A percentile compares a stretch with the other conserved stretches of the same genome.
Evolutionary conservation across 2,797 vertebrate species (phyloP).

Genomic region (Hippopotamyrus pictus): DNA sequence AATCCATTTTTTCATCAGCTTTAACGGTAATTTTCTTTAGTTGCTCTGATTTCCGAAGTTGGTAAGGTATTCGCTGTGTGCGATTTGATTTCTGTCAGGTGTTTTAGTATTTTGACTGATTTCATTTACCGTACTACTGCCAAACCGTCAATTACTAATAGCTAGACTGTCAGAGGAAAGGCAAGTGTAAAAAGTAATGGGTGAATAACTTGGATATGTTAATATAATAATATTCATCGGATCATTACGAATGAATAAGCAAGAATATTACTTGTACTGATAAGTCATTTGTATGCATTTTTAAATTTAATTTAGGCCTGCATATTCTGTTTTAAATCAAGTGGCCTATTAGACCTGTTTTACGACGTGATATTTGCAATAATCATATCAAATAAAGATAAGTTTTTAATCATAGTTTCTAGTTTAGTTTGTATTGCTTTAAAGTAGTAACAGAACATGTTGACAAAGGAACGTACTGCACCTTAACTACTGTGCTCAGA

Average conservation of each 20-base stretch:
- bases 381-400: background rate
- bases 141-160: background rate
- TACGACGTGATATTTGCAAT: background rate
- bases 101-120: background rate
- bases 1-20: background rate
- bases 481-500: background rate
- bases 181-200: background rate
- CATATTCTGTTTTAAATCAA: background rate
- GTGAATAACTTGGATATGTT: background rate
- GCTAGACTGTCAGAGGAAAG: background rate
- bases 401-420: background rate
- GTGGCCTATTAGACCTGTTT: background rate
- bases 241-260: background rate
- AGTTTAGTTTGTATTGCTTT: background rate
- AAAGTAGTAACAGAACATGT: background rate
- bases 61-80: background rate
- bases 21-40: background rate
- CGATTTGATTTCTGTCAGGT: background rate
- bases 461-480: background rate
- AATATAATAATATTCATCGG: background rate
- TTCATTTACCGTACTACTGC: background rate
- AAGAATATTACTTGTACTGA: background rate
- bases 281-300: background rate
- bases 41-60: background rate
- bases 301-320: background rate